Evolutionary conservation across 2,888 invertebrate genomes (phyloP), one percentile per base, ranked within the genome.

Genomic region (Clepsis dumicolana): DNA sequence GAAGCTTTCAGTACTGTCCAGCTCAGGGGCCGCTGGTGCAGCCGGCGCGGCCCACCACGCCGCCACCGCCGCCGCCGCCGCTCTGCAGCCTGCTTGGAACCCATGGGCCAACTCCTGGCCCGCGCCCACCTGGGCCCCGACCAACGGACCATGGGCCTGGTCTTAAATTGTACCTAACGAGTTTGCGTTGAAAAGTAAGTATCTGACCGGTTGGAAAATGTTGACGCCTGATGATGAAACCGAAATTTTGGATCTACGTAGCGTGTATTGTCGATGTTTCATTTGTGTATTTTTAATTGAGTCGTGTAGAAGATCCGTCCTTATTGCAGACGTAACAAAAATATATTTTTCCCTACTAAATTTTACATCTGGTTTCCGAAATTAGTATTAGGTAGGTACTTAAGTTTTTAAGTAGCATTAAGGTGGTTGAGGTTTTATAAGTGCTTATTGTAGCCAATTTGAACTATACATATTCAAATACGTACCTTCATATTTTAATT

Each of bases 1-100:
- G 44, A 95, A 95, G 78, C 85, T 95, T 57, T 95, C 95, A 7
- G 95, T 95, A 64, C 89, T 95, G 32, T 94, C 95, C 60, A 94
- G 95, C 62, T 95, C 95, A 0, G 95, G 95, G 1, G 93, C 93
- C 0, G 93, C 93, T 0, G 93, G 95, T 1, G 93, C 93, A 0
- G 93, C 93, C 0, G 90, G 94, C 0, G 94, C 94, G 0, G 94
- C 95, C 0, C 95, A 95, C 74, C 95, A 95, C 75, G 90, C 95
- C 0, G 94, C 95, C 1, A 91, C 94, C 0, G 94, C 95, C 0
- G 95, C 95, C 56, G 95, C 95, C 4, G 94, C 94, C 0, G 94
- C 94, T 0, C 86, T 95, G 0, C 90, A 81, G 16, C 92, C 89
- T 8, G 84, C 65, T 72, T 89, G 77, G 89, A 80, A 57, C 56